Conservation (phyloP, 37 sponge, comb jelly and placozoan species). For the Dysidea cf. avara region DNA sequence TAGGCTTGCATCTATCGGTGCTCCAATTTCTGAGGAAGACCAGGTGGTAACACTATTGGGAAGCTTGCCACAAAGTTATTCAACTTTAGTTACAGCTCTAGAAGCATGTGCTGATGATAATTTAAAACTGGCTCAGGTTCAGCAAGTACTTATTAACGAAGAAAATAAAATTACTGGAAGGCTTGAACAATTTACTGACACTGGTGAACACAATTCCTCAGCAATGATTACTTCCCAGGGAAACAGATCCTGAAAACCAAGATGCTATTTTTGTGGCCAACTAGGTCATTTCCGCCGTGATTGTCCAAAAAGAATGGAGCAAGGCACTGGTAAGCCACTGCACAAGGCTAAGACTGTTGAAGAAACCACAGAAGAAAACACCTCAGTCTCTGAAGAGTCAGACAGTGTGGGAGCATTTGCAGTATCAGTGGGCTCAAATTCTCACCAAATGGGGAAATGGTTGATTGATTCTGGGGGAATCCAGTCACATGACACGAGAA, state of each 20-base stretch:
- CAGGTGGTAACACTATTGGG: no score
- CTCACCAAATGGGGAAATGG: slow-evolving; percentile 8
- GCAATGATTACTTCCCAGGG: no score
- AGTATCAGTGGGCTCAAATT: background rate
- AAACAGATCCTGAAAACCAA: slow-evolving; percentile 3
- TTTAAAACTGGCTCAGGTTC: no score
- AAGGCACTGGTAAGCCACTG: background rate
- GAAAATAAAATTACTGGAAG: no score
- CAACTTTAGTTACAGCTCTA: no score
- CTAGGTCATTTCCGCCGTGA: slow-evolving; percentile 29
- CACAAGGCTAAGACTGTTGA: slow-evolving; percentile 35
- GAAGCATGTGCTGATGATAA: background rate
- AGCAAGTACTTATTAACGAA: no score
- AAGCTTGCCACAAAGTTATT: no score
- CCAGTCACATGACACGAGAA: slow-evolving; percentile 58
- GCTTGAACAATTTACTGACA: no score
- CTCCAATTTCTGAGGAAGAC: no score
- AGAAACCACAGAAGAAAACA: slow-evolving; percentile 7
- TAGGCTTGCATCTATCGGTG: no score
- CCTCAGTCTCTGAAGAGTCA: background rate
- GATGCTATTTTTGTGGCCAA: slow-evolving; percentile 23
- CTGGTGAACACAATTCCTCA: no score
- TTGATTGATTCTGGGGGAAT: slow-evolving; percentile 56
- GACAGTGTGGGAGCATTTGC: slow-evolving; percentile 18
- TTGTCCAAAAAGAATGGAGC: slow-evolving; percentile 13